These are phyloP conservation scores for Helostoma temminkii DNA, from an alignment of 2,797 vertebrate species.

Conservation along the genomic window DNA sequence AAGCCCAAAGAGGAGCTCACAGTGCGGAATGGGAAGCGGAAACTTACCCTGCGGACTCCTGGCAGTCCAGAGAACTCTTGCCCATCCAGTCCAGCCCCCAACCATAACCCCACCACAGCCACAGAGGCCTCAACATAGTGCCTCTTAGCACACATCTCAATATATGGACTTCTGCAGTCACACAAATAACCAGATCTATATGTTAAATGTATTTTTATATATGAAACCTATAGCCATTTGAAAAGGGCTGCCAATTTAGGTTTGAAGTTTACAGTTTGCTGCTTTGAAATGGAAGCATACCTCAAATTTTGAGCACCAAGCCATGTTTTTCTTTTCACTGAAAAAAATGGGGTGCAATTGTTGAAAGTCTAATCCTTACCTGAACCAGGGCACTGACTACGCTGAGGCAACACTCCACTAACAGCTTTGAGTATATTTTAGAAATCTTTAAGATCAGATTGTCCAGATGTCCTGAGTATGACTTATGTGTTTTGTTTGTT, in stretches of 20 bases:
- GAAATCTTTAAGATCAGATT: not conserved
- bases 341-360: slow-evolving; percentile 4
- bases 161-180: not conserved
- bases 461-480: not conserved
- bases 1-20: slow-evolving; percentile 87
- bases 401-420: not conserved
- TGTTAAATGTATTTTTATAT: slow-evolving; percentile 40
- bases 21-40: slow-evolving; percentile 87
- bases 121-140: slow-evolving; percentile 47
- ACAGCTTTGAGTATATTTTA: not conserved
- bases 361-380: not conserved
- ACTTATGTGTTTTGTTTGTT: not conserved
- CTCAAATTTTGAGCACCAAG: not conserved
- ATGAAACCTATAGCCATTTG: slow-evolving; percentile 1
- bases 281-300: slow-evolving; percentile 22
- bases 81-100: slow-evolving; percentile 69
- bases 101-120: slow-evolving; percentile 35
- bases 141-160: not conserved
- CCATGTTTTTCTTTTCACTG: not conserved
- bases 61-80: slow-evolving; percentile 65
- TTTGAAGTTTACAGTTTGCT: slow-evolving; percentile 42
- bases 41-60: slow-evolving; percentile 60
- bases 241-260: slow-evolving; percentile 42
- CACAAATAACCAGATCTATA: not conserved
- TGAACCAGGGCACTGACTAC: not conserved